phyloP scores from a whole-genome alignment of 2,113 vertebrate genomes.

The Phrynosoma platyrhinos region DNA sequence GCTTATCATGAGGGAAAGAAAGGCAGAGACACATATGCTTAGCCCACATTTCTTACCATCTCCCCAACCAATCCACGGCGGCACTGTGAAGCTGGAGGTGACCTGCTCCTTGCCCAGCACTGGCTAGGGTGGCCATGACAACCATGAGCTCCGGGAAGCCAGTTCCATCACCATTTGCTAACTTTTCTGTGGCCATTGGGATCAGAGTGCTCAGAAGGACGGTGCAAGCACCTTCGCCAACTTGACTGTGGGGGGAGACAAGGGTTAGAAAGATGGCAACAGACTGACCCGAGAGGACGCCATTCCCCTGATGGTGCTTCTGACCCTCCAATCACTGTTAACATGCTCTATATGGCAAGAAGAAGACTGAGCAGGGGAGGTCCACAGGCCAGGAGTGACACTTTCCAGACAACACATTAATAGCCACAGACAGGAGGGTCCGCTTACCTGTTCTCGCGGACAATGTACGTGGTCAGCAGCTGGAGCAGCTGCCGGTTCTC shows the following conservation, averaged over 20 bases:
- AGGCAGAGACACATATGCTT: too few species aligned
- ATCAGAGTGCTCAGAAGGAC: conserved; percentile 95
- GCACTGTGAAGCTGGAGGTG: conserved; percentile 96
- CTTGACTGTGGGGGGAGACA: conserved; percentile 82
- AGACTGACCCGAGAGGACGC: too few species aligned
- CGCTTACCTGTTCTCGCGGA: conserved; percentile 90
- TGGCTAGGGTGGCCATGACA: conserved; percentile 96
- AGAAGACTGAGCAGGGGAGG: too few species aligned
- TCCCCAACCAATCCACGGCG: conserved; percentile 93
- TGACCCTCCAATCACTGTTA: too few species aligned
- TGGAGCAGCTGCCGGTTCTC: conserved; percentile 97
- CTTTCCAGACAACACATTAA: too few species aligned
- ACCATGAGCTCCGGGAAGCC: conserved; percentile 98
- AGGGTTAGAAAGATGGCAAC: not conserved
- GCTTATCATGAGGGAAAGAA: too few species aligned
- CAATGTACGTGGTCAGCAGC: conserved; percentile 93
- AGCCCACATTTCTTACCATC: conserved; percentile 86
- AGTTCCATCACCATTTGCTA: conserved; percentile 92
- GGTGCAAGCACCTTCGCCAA: conserved; percentile 96
- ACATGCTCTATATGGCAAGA: too few species aligned
- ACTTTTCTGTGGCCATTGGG: conserved; percentile 97
- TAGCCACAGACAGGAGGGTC: too few species aligned
- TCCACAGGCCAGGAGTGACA: too few species aligned
- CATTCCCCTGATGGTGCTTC: not conserved
- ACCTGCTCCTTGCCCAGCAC: conserved; percentile 95